Percentiles rank a stretch among this genome's conserved stretches.
phyloP scores from a whole-genome alignment of 2,888 invertebrate genomes.

The Agrotis ipsilon region DNA sequence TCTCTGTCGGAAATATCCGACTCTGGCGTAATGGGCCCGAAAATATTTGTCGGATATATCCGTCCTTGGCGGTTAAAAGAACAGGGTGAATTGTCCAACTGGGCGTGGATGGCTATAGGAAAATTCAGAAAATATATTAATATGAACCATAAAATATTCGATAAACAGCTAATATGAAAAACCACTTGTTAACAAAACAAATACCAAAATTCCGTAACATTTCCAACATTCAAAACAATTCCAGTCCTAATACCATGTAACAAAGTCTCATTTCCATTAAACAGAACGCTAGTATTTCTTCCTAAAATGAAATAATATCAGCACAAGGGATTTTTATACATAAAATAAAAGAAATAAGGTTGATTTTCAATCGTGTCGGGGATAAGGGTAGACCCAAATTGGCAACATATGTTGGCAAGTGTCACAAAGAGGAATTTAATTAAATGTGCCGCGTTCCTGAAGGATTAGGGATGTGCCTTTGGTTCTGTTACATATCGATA shows the following conservation, averaged over 20 bases:
- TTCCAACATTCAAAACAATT: slow-evolving; percentile 5
- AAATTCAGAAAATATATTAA: too few species aligned
- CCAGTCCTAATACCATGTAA: neutral
- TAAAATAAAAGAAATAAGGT: slow-evolving; percentile 23
- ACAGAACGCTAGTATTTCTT: neutral
- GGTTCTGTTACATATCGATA: slow-evolving; percentile 45
- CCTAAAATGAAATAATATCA: slow-evolving; percentile 7
- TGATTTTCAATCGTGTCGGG: slow-evolving; percentile 37
- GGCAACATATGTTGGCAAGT: slow-evolving; percentile 89
- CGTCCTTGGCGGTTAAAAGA: too few species aligned
- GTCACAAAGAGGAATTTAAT: slow-evolving; percentile 91
- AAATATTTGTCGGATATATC: too few species aligned
- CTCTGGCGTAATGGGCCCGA: too few species aligned
- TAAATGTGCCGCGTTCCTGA: slow-evolving; percentile 88
- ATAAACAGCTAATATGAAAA: slow-evolving; percentile 34
- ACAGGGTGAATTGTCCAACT: too few species aligned
- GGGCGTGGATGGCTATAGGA: too few species aligned
- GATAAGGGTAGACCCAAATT: slow-evolving; percentile 72
- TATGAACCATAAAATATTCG: neutral
- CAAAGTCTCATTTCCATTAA: slow-evolving; percentile 13
- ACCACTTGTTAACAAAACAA: slow-evolving; percentile 33
- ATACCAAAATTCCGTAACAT: slow-evolving; percentile 30
- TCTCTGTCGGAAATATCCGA: too few species aligned
- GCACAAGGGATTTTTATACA: slow-evolving; percentile 36
- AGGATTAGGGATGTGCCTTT: slow-evolving; percentile 68